Evolutionary conservation across 2,113 vertebrate species (phyloP), one percentile per base, ranked within the genome.

Genomic region (Sinosuthora webbiana): DNA sequence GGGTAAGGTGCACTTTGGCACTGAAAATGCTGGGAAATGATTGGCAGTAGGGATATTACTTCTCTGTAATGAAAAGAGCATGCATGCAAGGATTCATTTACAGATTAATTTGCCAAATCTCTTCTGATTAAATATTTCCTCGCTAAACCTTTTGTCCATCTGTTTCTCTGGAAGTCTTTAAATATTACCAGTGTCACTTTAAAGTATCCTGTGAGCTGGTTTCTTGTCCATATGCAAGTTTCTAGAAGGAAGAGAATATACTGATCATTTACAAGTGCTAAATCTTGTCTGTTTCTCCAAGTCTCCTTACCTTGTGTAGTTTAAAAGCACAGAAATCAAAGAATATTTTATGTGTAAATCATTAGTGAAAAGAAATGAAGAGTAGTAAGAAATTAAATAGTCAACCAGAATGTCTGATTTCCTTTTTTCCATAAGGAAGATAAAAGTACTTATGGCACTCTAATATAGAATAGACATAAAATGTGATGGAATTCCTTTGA

Each of bases 61-160:
- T 70, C 59, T 15, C 47, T 84, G 33, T 74, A 84, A 74, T 78
- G 84, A 75, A 87, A 87, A 81, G 44, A 63, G 18, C 35, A 47
- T 5, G 3, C 55, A 20, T 44, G 35, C 39, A 91, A 84, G 41
- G 56, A 74, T 81, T 90, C 60, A 90, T 86, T 93, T 89, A 52
- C 47, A 81, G 60, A 81, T 77, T 77, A 57, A 77, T 87, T 89
- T 87, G 35, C 31, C 65, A 83, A 83, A 55, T 90, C n/a, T 87
- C 76, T 89, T 55, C 28, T 94, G 82, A 94, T 92, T 90, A 92
- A 85, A 83, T 86, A 69, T 93, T 95, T 94, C 70, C 67, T 88
- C 41, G 19, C 41, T 68, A 78, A 89, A 41, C 11, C 67, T 83
- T 84, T 92, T 76, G 30, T 27, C 37, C 50, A 39, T 92, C 79